A percentile compares a stretch with the other conserved stretches of the same genome.
These are phyloP conservation scores for Drosophila saltans DNA, from an alignment of 1,140 invertebrate genomes.

Conservation along the genomic window DNA sequence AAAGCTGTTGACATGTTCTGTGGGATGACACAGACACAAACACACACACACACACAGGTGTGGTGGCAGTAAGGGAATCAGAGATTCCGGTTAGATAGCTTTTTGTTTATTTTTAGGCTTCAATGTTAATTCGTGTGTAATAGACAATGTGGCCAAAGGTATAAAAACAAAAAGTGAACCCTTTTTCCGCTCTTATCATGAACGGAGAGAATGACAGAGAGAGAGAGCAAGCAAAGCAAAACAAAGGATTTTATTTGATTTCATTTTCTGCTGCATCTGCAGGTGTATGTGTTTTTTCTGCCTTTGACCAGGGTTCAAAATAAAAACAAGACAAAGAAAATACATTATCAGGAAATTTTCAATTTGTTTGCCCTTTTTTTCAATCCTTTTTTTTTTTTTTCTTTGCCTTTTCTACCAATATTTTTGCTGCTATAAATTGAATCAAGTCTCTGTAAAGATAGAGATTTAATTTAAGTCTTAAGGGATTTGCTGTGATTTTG, in stretches of 20 bases:
- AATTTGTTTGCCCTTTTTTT: slow-evolving; percentile 7
- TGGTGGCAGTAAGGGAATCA: slow-evolving; percentile 1
- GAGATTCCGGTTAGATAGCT: slow-evolving; percentile 34
- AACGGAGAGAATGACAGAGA: not conserved
- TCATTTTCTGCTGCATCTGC: slow-evolving; percentile 29
- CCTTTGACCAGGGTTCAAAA: slow-evolving; percentile 31
- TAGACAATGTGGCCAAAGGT: slow-evolving; percentile 49
- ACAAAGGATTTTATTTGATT: slow-evolving; percentile 47
- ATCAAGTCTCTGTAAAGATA: slow-evolving; percentile 52
- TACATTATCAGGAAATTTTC: slow-evolving; percentile 45
- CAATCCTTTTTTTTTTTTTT: slow-evolving; percentile 22
- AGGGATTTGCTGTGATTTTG: not conserved
- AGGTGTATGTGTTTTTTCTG: slow-evolving; percentile 49
- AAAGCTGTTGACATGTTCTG: slow-evolving; percentile 51
- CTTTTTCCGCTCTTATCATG: slow-evolving; percentile 23
- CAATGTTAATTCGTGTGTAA: slow-evolving; percentile 61
- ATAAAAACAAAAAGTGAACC: slow-evolving; percentile 15
- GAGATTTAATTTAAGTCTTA: slow-evolving; percentile 34
- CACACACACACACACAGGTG: slow-evolving; percentile 12
- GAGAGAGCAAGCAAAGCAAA: slow-evolving; percentile 26
- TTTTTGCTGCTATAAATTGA: slow-evolving; percentile 43
- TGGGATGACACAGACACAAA: slow-evolving; percentile 3
- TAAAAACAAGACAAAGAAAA: slow-evolving; percentile 13
- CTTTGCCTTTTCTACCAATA: slow-evolving; percentile 22
- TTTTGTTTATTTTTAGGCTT: slow-evolving; percentile 39